A percentile compares a stretch with the other conserved stretches of the same genome.
phyloP scores from a whole-genome alignment of 2,797 vertebrate genomes.

The Atherinosoma microstoma region DNA sequence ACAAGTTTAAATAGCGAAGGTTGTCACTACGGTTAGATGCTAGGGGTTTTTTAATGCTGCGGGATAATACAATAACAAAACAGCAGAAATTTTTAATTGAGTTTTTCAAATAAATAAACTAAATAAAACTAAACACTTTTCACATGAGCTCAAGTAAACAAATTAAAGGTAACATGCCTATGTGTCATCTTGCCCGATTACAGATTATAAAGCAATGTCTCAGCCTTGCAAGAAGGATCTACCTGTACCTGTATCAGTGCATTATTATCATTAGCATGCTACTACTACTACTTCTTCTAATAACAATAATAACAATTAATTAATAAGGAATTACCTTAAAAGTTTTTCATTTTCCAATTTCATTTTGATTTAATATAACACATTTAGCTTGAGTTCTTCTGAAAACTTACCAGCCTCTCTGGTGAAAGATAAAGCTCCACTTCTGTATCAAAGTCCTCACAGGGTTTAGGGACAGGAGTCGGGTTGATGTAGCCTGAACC shows the following conservation, averaged over 20 bases:
- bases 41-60: not conserved
- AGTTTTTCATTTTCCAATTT: too few species aligned
- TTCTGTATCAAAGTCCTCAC: constrained; percentile 66
- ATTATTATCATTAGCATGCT: too few species aligned
- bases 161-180: not conserved
- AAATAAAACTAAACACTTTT: not conserved
- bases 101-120: not conserved
- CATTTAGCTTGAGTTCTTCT: not conserved
- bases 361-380: not conserved
- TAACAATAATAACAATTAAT: too few species aligned
- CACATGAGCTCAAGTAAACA: not conserved
- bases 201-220: too few species aligned
- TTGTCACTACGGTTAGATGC: not conserved
- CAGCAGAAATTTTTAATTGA: not conserved
- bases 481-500: constrained; percentile 85
- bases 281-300: too few species aligned
- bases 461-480: constrained; percentile 63
- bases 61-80: not conserved
- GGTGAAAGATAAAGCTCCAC: constrained; percentile 84
- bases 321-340: too few species aligned
- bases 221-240: too few species aligned
- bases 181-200: too few species aligned
- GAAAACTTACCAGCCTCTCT: constrained; percentile 84
- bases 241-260: too few species aligned
- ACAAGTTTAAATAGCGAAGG: not conserved